phyloP scores from a whole-genome alignment of 2,797 vertebrate species.

The Lepilemur septentrionalis region DNA sequence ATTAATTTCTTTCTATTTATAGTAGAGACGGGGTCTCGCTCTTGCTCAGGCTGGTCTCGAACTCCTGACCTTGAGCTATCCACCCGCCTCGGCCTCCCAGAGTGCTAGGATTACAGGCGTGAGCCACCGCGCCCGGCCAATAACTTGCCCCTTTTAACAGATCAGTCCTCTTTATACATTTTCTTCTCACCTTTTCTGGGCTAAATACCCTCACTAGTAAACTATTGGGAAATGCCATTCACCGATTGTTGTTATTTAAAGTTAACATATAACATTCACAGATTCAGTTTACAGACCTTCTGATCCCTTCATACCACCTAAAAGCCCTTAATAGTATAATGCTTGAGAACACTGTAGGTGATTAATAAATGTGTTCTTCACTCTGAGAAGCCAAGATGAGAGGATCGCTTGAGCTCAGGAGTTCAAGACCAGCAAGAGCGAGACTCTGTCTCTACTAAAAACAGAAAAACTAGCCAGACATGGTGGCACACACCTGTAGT shows the following conservation, averaged over 20 bases:
- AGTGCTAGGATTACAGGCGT: too few species aligned
- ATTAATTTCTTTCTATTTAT: too few species aligned
- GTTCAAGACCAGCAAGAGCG: too few species aligned
- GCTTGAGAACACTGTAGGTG: slow-evolving; percentile 18
- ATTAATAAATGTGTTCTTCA: slow-evolving; percentile 21
- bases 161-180: background rate
- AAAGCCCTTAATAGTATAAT: background rate
- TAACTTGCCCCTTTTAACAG: background rate
- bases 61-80: too few species aligned
- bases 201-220: slow-evolving; percentile 6
- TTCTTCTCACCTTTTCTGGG: slow-evolving; percentile 39
- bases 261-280: background rate
- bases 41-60: too few species aligned
- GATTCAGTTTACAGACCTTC: background rate
- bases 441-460: too few species aligned
- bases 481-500: too few species aligned
- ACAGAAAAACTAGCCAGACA: too few species aligned
- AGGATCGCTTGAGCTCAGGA: too few species aligned
- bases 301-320: background rate
- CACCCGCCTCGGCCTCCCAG: too few species aligned
- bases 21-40: too few species aligned
- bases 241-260: slow-evolving; percentile 24
- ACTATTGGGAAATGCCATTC: background rate
- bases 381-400: too few species aligned
- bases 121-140: background rate